Percentiles rank a stretch among this genome's conserved stretches.
phyloP scores from a whole-genome alignment of 2,113 vertebrate species.

The Rhynchopsitta pachyrhyncha region DNA sequence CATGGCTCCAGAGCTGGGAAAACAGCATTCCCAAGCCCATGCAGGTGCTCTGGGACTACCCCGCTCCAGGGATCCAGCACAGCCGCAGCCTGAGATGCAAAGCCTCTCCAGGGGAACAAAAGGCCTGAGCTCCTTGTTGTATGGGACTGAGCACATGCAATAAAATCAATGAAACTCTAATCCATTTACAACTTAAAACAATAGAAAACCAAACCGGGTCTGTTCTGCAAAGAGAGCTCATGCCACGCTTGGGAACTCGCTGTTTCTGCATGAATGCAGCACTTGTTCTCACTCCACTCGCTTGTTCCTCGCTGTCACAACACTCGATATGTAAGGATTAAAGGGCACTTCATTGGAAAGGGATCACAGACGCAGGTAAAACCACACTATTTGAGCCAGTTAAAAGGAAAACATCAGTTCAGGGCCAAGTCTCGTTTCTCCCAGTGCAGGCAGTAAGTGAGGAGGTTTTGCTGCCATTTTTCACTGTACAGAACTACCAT shows the following conservation, averaged over 20 bases:
- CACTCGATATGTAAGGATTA: neutral
- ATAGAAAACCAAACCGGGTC: fast-evolving
- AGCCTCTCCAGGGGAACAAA: neutral
- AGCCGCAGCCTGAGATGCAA: neutral
- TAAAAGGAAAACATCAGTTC: neutral
- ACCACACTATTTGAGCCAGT: neutral
- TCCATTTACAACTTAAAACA: neutral
- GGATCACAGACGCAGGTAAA: neutral
- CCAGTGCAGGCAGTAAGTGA: neutral
- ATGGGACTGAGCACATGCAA: neutral
- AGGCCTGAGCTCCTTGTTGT: neutral
- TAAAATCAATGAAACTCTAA: neutral
- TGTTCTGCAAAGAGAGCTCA: fast-evolving
- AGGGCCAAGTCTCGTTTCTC: neutral
- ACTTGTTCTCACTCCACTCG: neutral
- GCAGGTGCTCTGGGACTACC: neutral
- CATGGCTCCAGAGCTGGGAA: neutral
- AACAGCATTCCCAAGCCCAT: fast-evolving
- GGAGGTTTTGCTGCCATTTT: neutral
- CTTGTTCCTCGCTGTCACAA: neutral
- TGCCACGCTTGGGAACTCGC: fast-evolving
- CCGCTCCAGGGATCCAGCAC: fast-evolving
- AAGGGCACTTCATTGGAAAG: neutral
- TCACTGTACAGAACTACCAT: neutral
- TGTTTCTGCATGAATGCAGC: neutral